Base-by-base conservation (phyloP, 2,113 vertebrate species). In the Toxostoma redivivum region DNA sequence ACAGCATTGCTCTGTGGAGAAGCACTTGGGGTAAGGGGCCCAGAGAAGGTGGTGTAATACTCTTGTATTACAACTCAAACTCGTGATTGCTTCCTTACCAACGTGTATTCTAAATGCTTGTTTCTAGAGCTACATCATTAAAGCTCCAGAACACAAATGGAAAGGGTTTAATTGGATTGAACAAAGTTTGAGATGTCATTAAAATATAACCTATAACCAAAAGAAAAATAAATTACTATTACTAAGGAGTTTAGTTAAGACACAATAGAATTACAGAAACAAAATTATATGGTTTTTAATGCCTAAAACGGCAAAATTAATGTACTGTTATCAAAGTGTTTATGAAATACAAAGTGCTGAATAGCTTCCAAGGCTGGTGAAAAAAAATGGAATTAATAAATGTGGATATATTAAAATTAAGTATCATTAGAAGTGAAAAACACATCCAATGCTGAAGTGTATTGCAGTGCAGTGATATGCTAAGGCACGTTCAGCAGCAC, bases 261-360 rank as follows among this genome's bases (percentile, higher is more conserved):
- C 18, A 87, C 0, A 0, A 9, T 5, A 33, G n/a, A 84, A 53
- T 45, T 17, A 73, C 0, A 66, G 8, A 25, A 91, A 62, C 14
- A 69, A 35, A 76, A 37, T 19, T 1, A 54, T 16, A 42, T 11
- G 25, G 2, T 0, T 69, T 91, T 54, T 77, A 9, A 9, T 62
- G 77, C 23, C 23, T 17, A 45, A 77, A 91, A 56, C 71, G 5
- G 50, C 21, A 70, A 83, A 93, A 77, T 48, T n/a, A 28, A 31
- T 11, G 3, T 35, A 30, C 13, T 45, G 10, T 13, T 57, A 72
- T 23, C 19, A 47, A 78, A 86, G 7, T 1, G 10, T 25, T 89
- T 33, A 83, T 44, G 24, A 70, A 70, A 83, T 11, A 38, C 7
- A 11, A 84, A 89, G 44, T 25, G 33, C 38, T 73, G 47, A 88